Percentiles rank a stretch among this genome's conserved stretches.
Conservation (phyloP, 2,888 invertebrate genomes). For the Lasioglossum figueresi region DNA sequence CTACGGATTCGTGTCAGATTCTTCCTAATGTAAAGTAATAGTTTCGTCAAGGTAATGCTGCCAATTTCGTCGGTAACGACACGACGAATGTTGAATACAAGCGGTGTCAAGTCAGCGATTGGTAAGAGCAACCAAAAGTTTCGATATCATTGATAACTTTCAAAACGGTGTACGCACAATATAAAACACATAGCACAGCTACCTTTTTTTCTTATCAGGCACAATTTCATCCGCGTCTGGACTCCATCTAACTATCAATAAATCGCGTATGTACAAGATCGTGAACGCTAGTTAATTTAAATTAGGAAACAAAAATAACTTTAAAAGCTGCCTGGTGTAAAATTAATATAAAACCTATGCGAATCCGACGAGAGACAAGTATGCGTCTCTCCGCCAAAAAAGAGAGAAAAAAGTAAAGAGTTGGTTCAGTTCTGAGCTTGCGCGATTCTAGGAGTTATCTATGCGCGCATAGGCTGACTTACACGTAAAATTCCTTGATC, state of each 20-base stretch:
- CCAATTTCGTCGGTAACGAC: slow-evolving; percentile 10
- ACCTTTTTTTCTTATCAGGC: slow-evolving; percentile 40
- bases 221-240: slow-evolving; percentile 34
- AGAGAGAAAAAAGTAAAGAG: slow-evolving; percentile 3
- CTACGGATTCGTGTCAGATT: slow-evolving; percentile 27
- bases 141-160: slow-evolving; percentile 33
- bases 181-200: slow-evolving; percentile 44
- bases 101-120: neutral
- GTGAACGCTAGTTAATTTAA: slow-evolving; percentile 54
- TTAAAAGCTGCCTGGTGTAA: slow-evolving; percentile 55
- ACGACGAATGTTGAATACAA: neutral
- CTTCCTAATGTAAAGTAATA: neutral
- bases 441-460: slow-evolving; percentile 4
- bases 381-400: neutral
- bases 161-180: slow-evolving; percentile 20
- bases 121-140: slow-evolving; percentile 20
- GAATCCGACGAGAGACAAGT: neutral
- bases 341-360: slow-evolving; percentile 40
- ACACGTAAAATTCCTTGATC: slow-evolving; percentile 28
- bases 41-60: slow-evolving; percentile 13
- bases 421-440: slow-evolving; percentile 33
- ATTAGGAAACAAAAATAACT: slow-evolving; percentile 50
- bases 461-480: slow-evolving; percentile 20
- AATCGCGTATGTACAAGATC: slow-evolving; percentile 53
- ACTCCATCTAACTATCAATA: slow-evolving; percentile 35